A percentile compares a stretch with the other conserved stretches of the same genome.
Evolutionary conservation across 2,888 invertebrate genomes (phyloP).

Genomic region (Drosophila mettleri): DNA sequence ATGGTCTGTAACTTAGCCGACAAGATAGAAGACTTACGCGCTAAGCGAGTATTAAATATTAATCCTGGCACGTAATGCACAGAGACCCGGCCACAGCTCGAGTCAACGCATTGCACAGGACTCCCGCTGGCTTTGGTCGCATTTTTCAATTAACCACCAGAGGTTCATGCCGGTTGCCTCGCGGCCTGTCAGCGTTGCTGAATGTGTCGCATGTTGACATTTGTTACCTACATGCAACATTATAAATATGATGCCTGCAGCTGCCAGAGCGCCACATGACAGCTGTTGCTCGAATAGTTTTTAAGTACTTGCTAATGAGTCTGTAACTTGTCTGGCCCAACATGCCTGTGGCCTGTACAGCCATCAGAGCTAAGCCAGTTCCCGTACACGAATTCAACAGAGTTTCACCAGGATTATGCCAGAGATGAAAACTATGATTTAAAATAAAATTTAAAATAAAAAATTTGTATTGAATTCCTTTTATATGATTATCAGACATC

Average conservation of each 20-base stretch:
- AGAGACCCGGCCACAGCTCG: conserved; percentile 7
- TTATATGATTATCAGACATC: neutral
- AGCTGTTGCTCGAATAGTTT: conserved; percentile 78
- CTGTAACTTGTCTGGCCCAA: conserved; percentile 36
- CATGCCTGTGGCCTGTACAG: conserved; percentile 12
- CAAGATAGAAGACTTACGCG: conserved; percentile 48
- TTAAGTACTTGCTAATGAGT: conserved; percentile 79
- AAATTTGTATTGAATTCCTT: neutral
- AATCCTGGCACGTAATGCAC: conserved; percentile 40
- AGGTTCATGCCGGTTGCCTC: conserved; percentile 33
- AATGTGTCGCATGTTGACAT: conserved; percentile 72
- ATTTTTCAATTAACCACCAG: conserved; percentile 76
- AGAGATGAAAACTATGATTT: neutral
- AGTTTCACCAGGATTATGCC: neutral
- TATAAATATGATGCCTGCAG: conserved; percentile 54
- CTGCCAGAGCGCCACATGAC: conserved; percentile 53
- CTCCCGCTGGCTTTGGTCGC: conserved; percentile 19
- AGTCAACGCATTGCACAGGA: conserved; percentile 46
- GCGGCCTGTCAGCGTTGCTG: conserved; percentile 53
- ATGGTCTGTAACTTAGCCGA: conserved; percentile 57
- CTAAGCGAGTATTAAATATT: conserved; percentile 57
- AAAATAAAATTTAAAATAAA: neutral
- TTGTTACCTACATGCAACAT: conserved; percentile 73
- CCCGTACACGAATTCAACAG: conserved; percentile 1
- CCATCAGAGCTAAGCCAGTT: conserved; percentile 8